phyloP scores from a whole-genome alignment of 2,113 vertebrate species.

The Polyodon spathula region DNA sequence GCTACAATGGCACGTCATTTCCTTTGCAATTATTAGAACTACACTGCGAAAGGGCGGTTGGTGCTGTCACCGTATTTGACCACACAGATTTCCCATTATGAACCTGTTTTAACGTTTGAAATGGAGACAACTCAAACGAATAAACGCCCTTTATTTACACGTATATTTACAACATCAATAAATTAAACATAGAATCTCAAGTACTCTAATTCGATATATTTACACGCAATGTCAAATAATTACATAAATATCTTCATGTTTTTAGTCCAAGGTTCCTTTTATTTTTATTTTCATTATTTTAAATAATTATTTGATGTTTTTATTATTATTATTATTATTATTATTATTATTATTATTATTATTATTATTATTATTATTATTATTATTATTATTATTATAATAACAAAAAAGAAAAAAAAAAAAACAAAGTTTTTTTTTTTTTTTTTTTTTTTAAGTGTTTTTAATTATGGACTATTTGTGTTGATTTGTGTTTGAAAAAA shows the following conservation, averaged over 20 bases:
- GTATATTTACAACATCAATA: constrained; percentile 91
- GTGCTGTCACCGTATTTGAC: constrained; percentile 32
- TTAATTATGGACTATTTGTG: constrained; percentile 11
- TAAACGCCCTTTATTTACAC: constrained; percentile 79
- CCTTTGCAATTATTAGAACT: constrained; percentile 39
- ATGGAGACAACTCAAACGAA: constrained; percentile 56
- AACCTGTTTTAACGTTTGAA: constrained; percentile 53
- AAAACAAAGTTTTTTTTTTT: constrained; percentile 24
- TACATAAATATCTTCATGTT: constrained; percentile 99
- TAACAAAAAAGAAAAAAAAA: constrained; percentile 37
- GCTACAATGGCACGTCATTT: constrained; percentile 57
- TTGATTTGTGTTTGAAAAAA: constrained; percentile 51
- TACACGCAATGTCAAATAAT: constrained; percentile 99
- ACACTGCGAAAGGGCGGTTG: constrained; percentile 3
- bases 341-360: constrained; percentile 54
- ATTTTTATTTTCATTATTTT: constrained; percentile 48
- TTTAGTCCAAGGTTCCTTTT: constrained; percentile 72
- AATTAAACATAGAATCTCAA: constrained; percentile 92
- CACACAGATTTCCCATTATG: constrained; percentile 31
- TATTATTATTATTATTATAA: constrained; percentile 42
- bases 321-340: constrained; percentile 61
- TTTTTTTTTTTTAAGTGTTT: constrained; percentile 51
- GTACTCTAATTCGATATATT: constrained; percentile 91
- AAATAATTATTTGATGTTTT: constrained; percentile 77
- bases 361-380: no score